These are phyloP conservation scores for Sebastiscus albofasciatus DNA, from an alignment of 2,797 vertebrate species.

Conservation along the genomic window DNA sequence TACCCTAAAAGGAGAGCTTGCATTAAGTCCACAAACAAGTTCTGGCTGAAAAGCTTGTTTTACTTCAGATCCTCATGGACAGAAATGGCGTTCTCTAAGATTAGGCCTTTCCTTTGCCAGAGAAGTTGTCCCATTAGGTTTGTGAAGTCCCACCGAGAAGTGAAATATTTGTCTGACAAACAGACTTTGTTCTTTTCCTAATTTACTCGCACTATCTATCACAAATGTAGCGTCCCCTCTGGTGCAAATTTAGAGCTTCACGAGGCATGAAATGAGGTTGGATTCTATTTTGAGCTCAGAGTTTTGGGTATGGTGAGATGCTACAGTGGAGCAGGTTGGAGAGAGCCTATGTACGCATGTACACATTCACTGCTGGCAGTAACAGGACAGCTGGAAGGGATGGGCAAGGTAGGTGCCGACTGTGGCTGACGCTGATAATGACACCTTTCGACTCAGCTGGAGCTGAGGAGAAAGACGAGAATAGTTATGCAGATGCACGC, in stretches of 20 bases:
- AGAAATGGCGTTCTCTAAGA: not conserved
- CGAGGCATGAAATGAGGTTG: slow-evolving; percentile 74
- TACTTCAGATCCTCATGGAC: not conserved
- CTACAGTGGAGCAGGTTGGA: slow-evolving; percentile 49
- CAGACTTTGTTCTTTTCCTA: slow-evolving; percentile 57
- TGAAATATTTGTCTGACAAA: slow-evolving; percentile 58
- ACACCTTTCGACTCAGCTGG: slow-evolving; percentile 41
- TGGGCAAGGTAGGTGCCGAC: slow-evolving; percentile 12
- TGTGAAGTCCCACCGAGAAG: slow-evolving; percentile 34
- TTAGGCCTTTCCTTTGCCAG: not conserved
- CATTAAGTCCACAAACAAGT: not conserved
- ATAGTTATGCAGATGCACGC: slow-evolving; percentile 5
- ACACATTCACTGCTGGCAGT: slow-evolving; percentile 21
- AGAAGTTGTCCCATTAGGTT: slow-evolving; percentile 31
- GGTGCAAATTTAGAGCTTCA: slow-evolving; percentile 72
- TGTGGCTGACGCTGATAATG: not conserved
- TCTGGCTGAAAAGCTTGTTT: slow-evolving; percentile 16
- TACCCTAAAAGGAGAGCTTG: not conserved
- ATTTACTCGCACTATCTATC: slow-evolving; percentile 56
- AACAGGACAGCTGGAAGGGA: slow-evolving; percentile 51
- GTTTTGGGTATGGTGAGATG: slow-evolving; percentile 50
- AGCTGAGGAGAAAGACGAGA: slow-evolving; percentile 7
- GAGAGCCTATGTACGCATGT: slow-evolving; percentile 4
- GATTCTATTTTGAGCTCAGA: slow-evolving; percentile 68
- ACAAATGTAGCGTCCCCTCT: slow-evolving; percentile 57